These are phyloP conservation scores for Pristionchus entomophagus DNA, from an alignment of 2,888 invertebrate genomes.

Conservation along the genomic window DNA sequence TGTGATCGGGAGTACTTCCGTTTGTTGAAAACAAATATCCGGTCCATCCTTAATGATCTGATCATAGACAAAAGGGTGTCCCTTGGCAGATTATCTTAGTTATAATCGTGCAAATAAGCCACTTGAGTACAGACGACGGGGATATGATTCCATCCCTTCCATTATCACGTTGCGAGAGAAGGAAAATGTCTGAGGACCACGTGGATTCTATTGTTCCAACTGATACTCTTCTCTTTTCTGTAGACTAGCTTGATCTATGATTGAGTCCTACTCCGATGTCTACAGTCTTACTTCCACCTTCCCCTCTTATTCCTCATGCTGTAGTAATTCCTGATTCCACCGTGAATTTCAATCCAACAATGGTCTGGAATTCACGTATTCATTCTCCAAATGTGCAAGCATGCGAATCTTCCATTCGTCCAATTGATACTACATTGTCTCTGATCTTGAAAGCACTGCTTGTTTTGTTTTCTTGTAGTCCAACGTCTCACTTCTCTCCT, in stretches of 20 bases:
- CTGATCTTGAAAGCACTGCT: background rate
- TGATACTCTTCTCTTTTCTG: too few relatives aligned
- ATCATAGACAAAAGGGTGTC: background rate
- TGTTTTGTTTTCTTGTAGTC: conserved; percentile 5
- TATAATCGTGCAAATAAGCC: background rate
- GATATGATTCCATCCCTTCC: background rate
- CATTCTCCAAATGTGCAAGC: background rate
- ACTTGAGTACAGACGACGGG: background rate
- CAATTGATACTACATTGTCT: too few relatives aligned
- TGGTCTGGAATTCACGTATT: background rate
- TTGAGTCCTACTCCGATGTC: background rate
- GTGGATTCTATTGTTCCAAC: too few relatives aligned
- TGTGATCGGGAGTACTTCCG: too few relatives aligned
- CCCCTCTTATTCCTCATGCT: background rate
- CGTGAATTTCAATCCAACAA: background rate
- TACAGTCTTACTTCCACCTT: background rate
- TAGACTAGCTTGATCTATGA: too few relatives aligned
- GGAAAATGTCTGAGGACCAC: background rate
- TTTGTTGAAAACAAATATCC: background rate
- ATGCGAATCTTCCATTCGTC: background rate
- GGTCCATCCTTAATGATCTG: background rate
- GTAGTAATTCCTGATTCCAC: background rate
- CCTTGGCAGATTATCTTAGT: background rate
- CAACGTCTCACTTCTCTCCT: background rate
- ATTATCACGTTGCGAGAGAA: background rate